Base-by-base conservation (phyloP, 2,797 vertebrate genomes). In the Phataginus tricuspis region DNA sequence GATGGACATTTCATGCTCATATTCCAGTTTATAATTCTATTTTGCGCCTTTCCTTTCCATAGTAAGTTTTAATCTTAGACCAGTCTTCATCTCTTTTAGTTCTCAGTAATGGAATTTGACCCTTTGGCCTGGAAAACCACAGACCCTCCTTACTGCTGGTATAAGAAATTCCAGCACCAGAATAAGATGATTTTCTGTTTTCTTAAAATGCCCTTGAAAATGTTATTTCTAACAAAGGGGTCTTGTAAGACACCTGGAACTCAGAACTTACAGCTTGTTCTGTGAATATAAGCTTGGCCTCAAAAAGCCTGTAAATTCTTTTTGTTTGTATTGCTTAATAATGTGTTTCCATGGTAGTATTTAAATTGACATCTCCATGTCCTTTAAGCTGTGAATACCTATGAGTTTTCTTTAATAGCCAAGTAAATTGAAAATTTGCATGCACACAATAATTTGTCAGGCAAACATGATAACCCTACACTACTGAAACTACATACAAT, bases 191-290 rank as follows among this genome's bases (percentile, higher is more conserved):
- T 94, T 86, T 93, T 93, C 80, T 95, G 55, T 23, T 88, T 39
- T 94, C 69, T 93, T 95, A 94, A 94, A 94, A 85, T 90, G 88
- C 91, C 86, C 79, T 96, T 96, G 90, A 91, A 96, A 93, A 93
- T 86, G 68, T 94, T 94, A 92, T 85, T 90, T 95, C 90, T 91
- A 90, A 89, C 69, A 94, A 97, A 84, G 53, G 19, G 27, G n/a
- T 77, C 72, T 83, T 95, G 27, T 53, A 79, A 95, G 75, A 90
- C 68, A 91, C 74, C 68, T 82, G 49, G 83, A 96, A 94, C 31
- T 88, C 72, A 78, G 71, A 95, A 90, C 53, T 93, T 96, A 39
- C 55, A 79, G 59, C 77, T 93, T 96, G 66, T 84, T 95, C 77
- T 95, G 74, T 86, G 69, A 95, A 87, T 15, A 27, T 89, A 96